phyloP scores from a whole-genome alignment of 1,140 invertebrate genomes.

The Drosophila oshimai region DNA sequence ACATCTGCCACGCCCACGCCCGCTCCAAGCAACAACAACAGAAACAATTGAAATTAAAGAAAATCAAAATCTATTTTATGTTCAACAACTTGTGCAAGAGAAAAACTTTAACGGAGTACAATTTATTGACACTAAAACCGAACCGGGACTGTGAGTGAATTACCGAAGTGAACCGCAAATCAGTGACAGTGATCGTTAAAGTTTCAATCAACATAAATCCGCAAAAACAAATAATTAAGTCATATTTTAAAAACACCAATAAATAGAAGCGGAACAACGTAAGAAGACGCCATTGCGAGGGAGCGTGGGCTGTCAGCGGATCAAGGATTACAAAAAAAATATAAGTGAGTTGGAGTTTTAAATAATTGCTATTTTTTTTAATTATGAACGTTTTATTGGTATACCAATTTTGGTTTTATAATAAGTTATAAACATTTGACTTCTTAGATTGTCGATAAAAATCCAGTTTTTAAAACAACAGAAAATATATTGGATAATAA shows the following conservation, averaged over 20 bases:
- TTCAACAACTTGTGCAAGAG: slow-evolving; percentile 78
- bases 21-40: slow-evolving; percentile 47
- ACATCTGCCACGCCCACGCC: slow-evolving; percentile 61
- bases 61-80: slow-evolving; percentile 80
- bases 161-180: neutral
- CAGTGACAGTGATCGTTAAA: slow-evolving; percentile 19
- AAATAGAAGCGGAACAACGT: neutral
- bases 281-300: neutral
- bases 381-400: too few relatives aligned
- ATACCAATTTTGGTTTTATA: too few relatives aligned
- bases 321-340: neutral
- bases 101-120: slow-evolving; percentile 69
- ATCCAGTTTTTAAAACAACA: too few relatives aligned
- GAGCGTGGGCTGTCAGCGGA: slow-evolving; percentile 1
- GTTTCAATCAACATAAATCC: neutral
- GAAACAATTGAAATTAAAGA: slow-evolving; percentile 70
- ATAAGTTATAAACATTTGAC: too few relatives aligned
- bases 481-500: too few relatives aligned
- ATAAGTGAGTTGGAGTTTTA: neutral
- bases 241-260: neutral
- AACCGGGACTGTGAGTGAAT: slow-evolving; percentile 51
- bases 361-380: neutral
- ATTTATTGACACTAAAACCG: slow-evolving; percentile 70
- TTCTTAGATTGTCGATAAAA: too few relatives aligned
- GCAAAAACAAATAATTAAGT: slow-evolving; percentile 2